Base-by-base conservation (phyloP, 2,797 vertebrate genomes). In the Schizopygopsis malacanthus region DNA sequence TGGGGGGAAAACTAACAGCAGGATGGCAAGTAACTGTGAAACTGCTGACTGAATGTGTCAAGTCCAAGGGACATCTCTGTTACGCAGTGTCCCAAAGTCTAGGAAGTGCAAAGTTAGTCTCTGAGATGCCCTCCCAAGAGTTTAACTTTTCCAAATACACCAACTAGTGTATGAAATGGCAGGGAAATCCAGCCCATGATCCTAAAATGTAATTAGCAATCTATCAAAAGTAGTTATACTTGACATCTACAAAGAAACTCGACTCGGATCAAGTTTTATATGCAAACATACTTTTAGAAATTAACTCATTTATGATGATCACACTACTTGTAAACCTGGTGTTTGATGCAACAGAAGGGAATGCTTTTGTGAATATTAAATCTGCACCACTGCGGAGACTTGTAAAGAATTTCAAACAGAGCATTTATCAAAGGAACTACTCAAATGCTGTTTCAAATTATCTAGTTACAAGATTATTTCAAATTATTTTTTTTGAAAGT, bases 1-100 rank as follows among this genome's bases (percentile, higher is more conserved):
- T 79, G 83, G 13, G 76, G 76, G 52, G 5, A 65, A 82, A 84
- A 76, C 59, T 56, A 79, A 79, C 83, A 71, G 76, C n/a, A 79
- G 37, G n/a, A 59, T n/a, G 3, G 65, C 33, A 59, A 69, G 75
- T 71, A 78, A 84, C 63, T 70, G 76, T 59, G 65, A 85, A 79
- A 16, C 18, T 79, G 65, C 75, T 61, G 50, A 79, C 75, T 70
- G 50, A 79, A 79, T 20, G 50, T 85, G 65, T 79, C 63, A 78
- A 43, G 63, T 70, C 65, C 9, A n/a, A 70, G 65, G 75, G 65
- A 79, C 47, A 47, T 71, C 76, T 79, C 50, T 85, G 47, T 79
- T 47, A 71, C 61, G 28, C 20, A 28, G 45, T 67, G 72, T 78
- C 47, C 82, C 8, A 79, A 70, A 70, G 45, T 85, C 47, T 18